Conservation (phyloP, 2,888 invertebrate species). For the Drosophila dives region DNA sequence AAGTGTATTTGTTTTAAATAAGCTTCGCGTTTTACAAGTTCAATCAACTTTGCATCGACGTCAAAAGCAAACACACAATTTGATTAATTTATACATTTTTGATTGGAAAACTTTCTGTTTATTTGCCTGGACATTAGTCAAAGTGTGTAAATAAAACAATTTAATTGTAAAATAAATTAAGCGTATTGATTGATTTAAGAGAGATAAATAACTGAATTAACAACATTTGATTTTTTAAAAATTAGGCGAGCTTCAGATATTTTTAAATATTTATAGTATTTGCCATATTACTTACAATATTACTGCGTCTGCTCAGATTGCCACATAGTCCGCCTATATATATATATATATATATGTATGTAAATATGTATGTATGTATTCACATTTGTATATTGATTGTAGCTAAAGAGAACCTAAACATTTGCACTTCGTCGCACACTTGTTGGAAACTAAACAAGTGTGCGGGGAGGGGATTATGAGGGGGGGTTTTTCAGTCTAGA, state of each 20-base stretch:
- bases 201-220: not conserved
- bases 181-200: not conserved
- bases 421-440: conserved; percentile 71
- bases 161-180: conserved; percentile 17
- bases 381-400: conserved; percentile 40
- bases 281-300: conserved; percentile 25
- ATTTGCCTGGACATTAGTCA: conserved; percentile 33
- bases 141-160: conserved; percentile 10
- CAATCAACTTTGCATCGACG: conserved; percentile 72
- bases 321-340: conserved; percentile 7
- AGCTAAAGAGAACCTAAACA: conserved; percentile 68
- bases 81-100: conserved; percentile 73
- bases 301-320: conserved; percentile 32
- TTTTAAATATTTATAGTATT: conserved; percentile 19
- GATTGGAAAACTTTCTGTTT: conserved; percentile 43
- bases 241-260: not conserved
- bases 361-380: conserved; percentile 1
- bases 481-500: not conserved
- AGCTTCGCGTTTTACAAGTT: conserved; percentile 63
- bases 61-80: conserved; percentile 49
- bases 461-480: conserved; percentile 10
- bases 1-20: conserved; percentile 51
- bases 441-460: conserved; percentile 56
- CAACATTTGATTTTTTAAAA: not conserved
- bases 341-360: not conserved